Percentiles rank a stretch among this genome's conserved stretches.
Evolutionary conservation across 2,888 invertebrate genomes (phyloP).

Genomic region (Colostygia pectinataria): DNA sequence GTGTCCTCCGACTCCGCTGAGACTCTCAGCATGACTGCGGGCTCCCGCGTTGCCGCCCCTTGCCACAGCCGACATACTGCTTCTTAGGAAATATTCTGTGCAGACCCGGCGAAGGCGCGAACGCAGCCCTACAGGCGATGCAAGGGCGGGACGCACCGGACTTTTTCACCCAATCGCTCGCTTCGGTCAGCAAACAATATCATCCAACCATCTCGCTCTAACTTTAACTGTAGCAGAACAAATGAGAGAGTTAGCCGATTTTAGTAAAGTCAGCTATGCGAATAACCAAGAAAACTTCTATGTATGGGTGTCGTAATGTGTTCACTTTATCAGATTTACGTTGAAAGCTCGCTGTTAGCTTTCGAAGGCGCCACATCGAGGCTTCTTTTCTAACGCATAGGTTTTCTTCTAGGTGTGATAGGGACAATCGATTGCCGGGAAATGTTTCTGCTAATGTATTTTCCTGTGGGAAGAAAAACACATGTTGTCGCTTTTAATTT

Average conservation of each 20-base stretch:
- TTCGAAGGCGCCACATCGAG: conserved; percentile 65
- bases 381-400: conserved; percentile 47
- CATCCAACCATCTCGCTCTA: conserved; percentile 51
- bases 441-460: conserved; percentile 80
- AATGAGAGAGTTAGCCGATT: conserved; percentile 45
- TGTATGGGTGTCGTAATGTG: conserved; percentile 78
- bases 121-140: conserved; percentile 64
- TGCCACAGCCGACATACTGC: conserved; percentile 75
- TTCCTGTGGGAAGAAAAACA: conserved; percentile 83
- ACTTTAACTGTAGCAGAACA: conserved; percentile 16
- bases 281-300: conserved; percentile 73
- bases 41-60: conserved; percentile 81
- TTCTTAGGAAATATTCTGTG: conserved; percentile 73
- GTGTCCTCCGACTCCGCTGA: conserved; percentile 78
- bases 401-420: conserved; percentile 40
- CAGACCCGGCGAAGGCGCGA: conserved; percentile 63
- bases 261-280: conserved; percentile 45
- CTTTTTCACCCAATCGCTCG: conserved; percentile 74
- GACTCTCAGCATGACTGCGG: conserved; percentile 81
- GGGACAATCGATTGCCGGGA: conserved; percentile 59
- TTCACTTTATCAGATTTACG: conserved; percentile 81
- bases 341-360: conserved; percentile 80
- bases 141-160: conserved; percentile 69
- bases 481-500: conserved; percentile 82
- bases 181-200: conserved; percentile 36